Evolutionary conservation across 2,888 invertebrate genomes (phyloP).

Genomic region (Ochropacha duplaris): DNA sequence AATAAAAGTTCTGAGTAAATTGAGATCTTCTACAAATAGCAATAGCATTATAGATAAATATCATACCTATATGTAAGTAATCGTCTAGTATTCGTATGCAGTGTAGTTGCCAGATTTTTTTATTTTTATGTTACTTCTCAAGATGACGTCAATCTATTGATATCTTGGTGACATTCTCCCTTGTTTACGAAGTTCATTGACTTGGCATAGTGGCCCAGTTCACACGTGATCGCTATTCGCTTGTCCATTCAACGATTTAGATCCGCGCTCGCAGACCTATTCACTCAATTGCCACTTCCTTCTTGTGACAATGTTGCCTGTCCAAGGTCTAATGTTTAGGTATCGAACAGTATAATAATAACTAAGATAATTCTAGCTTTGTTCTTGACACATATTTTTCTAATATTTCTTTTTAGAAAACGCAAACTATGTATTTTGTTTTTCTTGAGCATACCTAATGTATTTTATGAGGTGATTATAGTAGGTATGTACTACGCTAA

Average conservation of each 20-base stretch:
- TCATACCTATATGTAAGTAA: too few relatives aligned
- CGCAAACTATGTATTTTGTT: neutral
- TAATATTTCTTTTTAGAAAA: neutral
- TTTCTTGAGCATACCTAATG: too few relatives aligned
- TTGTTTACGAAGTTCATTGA: constrained; percentile 49
- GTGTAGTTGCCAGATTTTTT: neutral
- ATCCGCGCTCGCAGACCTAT: constrained; percentile 58
- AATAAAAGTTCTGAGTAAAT: too few relatives aligned
- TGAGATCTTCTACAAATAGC: too few relatives aligned
- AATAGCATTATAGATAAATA: too few relatives aligned
- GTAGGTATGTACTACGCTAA: too few relatives aligned
- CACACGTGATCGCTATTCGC: constrained; percentile 65
- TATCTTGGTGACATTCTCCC: constrained; percentile 13
- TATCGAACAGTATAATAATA: constrained; percentile 5
- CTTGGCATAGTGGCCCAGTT: constrained; percentile 68
- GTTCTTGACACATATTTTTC: neutral
- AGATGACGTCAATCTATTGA: constrained; percentile 6
- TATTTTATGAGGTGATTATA: too few relatives aligned
- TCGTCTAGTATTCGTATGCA: too few relatives aligned
- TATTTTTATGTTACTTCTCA: neutral
- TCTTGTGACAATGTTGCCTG: constrained; percentile 53
- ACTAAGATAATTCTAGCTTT: constrained; percentile 11
- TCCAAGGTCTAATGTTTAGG: constrained; percentile 54
- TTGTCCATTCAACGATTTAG: constrained; percentile 59
- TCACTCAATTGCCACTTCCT: constrained; percentile 72